A percentile compares a stretch with the other conserved stretches of the same genome.
Conservation (phyloP, 2,888 invertebrate species). For the Cephus sareptanus region DNA sequence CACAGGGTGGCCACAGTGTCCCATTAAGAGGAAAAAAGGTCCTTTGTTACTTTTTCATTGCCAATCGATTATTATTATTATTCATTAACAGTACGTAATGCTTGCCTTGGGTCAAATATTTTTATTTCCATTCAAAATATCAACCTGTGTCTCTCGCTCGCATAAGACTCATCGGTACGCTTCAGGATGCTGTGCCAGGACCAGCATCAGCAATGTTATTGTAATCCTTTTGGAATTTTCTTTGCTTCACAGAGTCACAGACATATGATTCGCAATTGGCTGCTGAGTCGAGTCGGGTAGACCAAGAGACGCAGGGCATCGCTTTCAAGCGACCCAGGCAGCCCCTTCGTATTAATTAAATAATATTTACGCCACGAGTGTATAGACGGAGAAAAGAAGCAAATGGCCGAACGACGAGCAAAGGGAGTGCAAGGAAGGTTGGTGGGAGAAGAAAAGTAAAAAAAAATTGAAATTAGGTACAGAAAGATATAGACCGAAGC, state of each 20-base stretch:
- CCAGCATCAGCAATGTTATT: neutral
- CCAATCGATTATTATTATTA: slow-evolving; percentile 24
- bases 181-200: neutral
- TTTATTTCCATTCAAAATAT: neutral
- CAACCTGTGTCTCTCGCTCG: neutral
- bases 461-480: neutral
- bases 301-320: neutral
- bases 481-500: neutral
- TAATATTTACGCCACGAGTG: neutral
- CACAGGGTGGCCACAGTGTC: neutral
- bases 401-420: neutral
- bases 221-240: slow-evolving; percentile 10
- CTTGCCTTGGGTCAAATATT: neutral
- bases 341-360: neutral
- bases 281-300: neutral
- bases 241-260: slow-evolving; percentile 1
- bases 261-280: neutral
- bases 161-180: neutral
- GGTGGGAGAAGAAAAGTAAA: neutral
- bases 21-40: slow-evolving; percentile 14
- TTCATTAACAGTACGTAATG: slow-evolving; percentile 28
- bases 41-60: slow-evolving; percentile 19
- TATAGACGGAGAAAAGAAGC: neutral
- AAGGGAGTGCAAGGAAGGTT: neutral
- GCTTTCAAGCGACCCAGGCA: neutral